Evolutionary conservation across 2,888 invertebrate genomes (phyloP).

Genomic region (Rotaria socialis): DNA sequence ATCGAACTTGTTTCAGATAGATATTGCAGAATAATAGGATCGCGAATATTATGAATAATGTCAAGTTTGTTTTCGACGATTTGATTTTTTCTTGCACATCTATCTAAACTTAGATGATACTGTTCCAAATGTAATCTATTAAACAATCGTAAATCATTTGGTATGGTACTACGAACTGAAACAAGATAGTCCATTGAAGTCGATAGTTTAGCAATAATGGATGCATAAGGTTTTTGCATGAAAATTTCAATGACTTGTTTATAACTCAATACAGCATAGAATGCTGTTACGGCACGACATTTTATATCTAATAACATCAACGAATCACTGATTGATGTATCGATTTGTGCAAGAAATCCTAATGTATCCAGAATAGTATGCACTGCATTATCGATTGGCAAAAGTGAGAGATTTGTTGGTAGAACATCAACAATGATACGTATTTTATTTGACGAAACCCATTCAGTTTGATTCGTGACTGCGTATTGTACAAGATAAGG

Average conservation of each 20-base stretch:
- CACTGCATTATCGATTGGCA: background rate
- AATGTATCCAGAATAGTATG: background rate
- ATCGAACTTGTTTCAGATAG: no score
- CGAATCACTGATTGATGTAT: background rate
- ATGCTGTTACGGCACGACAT: background rate
- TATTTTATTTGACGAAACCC: background rate
- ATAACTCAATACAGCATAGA: background rate
- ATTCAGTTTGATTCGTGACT: background rate
- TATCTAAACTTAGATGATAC: background rate
- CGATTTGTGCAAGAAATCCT: background rate
- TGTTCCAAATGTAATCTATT: conserved; percentile 9
- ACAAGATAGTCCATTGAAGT: no score
- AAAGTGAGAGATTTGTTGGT: background rate
- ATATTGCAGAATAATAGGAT: background rate
- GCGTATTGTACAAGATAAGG: conserved; percentile 1
- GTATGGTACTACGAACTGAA: background rate
- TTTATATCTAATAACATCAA: background rate
- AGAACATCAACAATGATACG: background rate
- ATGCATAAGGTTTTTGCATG: conserved; percentile 21
- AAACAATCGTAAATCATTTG: background rate
- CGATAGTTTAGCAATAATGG: background rate
- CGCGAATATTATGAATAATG: background rate
- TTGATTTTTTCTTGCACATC: background rate
- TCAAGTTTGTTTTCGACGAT: background rate
- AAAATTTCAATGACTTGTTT: background rate